Conservation (phyloP, 2,888 invertebrate species). For the Meiosimyza decipiens region DNA sequence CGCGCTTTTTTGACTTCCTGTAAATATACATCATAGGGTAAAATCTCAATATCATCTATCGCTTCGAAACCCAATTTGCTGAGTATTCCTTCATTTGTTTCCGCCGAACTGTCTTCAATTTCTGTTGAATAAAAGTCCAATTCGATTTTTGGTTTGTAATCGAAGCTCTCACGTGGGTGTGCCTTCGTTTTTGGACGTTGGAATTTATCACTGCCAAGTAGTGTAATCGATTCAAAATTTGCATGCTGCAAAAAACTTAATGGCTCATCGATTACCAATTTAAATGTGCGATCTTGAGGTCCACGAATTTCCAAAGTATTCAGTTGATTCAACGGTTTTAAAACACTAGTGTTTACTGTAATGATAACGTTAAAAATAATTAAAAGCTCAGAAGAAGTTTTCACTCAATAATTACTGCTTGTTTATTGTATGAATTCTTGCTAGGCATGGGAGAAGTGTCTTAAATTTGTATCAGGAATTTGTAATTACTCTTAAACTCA, state of each 20-base stretch:
- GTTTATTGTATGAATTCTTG: no score
- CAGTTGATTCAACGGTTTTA: constrained; percentile 66
- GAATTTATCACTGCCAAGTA: constrained; percentile 65
- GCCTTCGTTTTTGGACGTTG: constrained; percentile 58
- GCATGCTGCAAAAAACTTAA: constrained; percentile 68
- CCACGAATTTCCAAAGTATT: constrained; percentile 74
- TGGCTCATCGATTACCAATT: constrained; percentile 68
- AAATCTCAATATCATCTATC: constrained; percentile 66
- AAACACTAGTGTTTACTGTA: constrained; percentile 61
- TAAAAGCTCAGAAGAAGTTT: background rate
- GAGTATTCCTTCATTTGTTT: constrained; percentile 39
- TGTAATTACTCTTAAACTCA: no score
- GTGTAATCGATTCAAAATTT: constrained; percentile 69
- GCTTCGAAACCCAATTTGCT: constrained; percentile 50
- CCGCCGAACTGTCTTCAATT: constrained; percentile 26
- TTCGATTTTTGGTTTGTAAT: constrained; percentile 64
- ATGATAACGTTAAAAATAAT: background rate
- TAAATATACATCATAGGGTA: constrained; percentile 75
- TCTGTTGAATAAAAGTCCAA: constrained; percentile 40
- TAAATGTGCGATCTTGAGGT: constrained; percentile 65
- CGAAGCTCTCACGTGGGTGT: constrained; percentile 63
- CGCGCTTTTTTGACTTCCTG: constrained; percentile 68
- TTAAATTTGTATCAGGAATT: no score
- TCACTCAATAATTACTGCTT: no score
- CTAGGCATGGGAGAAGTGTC: no score